phyloP scores from a whole-genome alignment of 2,113 vertebrate genomes.

The Hemibates koningsi region DNA sequence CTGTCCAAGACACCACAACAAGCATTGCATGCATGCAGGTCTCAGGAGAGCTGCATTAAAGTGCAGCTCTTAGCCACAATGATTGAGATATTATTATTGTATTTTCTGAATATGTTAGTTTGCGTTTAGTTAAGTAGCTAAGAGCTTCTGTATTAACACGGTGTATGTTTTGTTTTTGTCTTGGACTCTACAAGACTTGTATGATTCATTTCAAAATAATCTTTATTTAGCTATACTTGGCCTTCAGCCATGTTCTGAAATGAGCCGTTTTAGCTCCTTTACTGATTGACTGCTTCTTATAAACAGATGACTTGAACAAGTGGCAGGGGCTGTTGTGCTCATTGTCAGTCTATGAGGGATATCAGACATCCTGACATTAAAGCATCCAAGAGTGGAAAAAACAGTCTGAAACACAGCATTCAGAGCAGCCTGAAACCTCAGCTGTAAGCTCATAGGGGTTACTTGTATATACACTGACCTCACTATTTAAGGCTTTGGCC shows the following conservation, averaged over 20 bases:
- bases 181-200: not conserved
- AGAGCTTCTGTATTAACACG: not conserved
- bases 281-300: not conserved
- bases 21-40: not conserved
- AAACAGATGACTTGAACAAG: not conserved
- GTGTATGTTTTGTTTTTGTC: not conserved
- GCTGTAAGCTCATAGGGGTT: not conserved
- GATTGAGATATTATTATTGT: not conserved
- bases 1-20: conserved; percentile 5
- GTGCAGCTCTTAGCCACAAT: not conserved
- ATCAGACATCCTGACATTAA: not conserved
- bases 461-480: not conserved
- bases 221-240: not conserved
- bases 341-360: not conserved
- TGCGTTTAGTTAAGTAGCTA: not conserved
- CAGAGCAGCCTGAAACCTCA: not conserved
- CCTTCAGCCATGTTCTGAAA: not conserved
- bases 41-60: not conserved
- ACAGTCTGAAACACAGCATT: not conserved
- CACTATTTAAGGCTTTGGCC: not conserved
- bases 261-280: not conserved
- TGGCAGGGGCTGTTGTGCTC: not conserved
- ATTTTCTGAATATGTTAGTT: not conserved
- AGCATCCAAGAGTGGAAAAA: not conserved
- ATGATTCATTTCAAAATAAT: not conserved